Evolutionary conservation across 2,888 invertebrate species (phyloP).

Genomic region (Neoscelio sp.): DNA sequence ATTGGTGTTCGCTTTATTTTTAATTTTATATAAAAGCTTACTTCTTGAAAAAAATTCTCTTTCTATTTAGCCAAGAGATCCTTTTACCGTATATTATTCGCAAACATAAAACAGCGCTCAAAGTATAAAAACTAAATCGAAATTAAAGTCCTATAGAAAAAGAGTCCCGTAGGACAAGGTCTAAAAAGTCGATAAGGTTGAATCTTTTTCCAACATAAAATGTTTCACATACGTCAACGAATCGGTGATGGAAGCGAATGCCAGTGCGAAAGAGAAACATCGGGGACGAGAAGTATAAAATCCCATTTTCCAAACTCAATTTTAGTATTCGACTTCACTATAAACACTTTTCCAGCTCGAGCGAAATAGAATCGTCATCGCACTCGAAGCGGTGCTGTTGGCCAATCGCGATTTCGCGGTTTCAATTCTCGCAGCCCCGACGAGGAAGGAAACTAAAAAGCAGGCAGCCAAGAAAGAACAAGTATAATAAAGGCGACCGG

Average conservation of each 20-base stretch:
- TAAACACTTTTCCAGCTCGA: slow-evolving; percentile 58
- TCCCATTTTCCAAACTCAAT: slow-evolving; percentile 75
- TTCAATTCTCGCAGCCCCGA: slow-evolving; percentile 79
- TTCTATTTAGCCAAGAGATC: too few relatives aligned
- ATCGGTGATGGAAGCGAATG: slow-evolving; percentile 41
- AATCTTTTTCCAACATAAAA: slow-evolving; percentile 31
- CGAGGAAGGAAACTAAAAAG: slow-evolving; percentile 61
- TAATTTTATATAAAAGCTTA: too few relatives aligned
- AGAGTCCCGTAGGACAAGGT: slow-evolving; percentile 11
- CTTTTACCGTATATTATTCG: too few relatives aligned
- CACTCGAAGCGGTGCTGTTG: slow-evolving; percentile 67
- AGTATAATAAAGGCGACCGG: slow-evolving; percentile 69
- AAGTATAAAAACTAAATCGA: too few relatives aligned
- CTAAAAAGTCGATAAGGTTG: slow-evolving; percentile 7
- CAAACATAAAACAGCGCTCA: too few relatives aligned
- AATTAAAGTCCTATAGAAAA: background rate
- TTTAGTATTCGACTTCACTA: slow-evolving; percentile 61
- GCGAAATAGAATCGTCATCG: slow-evolving; percentile 77
- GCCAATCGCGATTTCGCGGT: slow-evolving; percentile 77
- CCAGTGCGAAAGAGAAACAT: slow-evolving; percentile 17
- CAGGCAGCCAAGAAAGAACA: slow-evolving; percentile 57
- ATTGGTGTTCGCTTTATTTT: too few relatives aligned
- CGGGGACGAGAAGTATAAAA: slow-evolving; percentile 70
- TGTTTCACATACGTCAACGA: slow-evolving; percentile 37
- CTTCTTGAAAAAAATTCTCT: too few relatives aligned